Percentiles rank a stretch among this genome's conserved stretches.
These are phyloP conservation scores for Dicrostonyx torquatus DNA, from an alignment of 2,797 vertebrate species.

Conservation along the genomic window DNA sequence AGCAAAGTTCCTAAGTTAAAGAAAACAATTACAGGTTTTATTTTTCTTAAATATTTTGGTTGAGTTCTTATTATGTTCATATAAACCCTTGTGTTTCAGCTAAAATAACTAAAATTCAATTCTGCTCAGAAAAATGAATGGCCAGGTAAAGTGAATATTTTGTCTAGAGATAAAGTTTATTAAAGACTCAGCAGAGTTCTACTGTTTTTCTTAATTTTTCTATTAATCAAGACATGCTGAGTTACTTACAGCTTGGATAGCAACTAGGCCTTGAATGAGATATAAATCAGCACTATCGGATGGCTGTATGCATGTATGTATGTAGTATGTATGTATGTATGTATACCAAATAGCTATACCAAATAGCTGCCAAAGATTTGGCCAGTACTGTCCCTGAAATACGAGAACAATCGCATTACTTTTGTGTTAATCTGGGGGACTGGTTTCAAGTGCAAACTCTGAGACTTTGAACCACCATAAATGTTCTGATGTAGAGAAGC, in stretches of 20 bases:
- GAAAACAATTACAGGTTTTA: slow-evolving; percentile 27
- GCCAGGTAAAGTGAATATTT: slow-evolving; percentile 14
- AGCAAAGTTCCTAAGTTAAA: slow-evolving; percentile 21
- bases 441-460: slow-evolving; percentile 24
- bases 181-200: neutral
- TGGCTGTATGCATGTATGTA: neutral
- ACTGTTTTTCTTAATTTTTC: slow-evolving; percentile 11
- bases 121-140: slow-evolving; percentile 18
- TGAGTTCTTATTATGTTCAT: neutral
- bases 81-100: neutral
- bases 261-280: neutral
- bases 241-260: slow-evolving; percentile 12
- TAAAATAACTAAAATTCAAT: slow-evolving; percentile 53
- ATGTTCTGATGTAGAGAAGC: slow-evolving; percentile 34
- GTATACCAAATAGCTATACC: neutral
- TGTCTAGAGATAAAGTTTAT: slow-evolving; percentile 5
- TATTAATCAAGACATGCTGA: slow-evolving; percentile 29
- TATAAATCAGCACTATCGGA: neutral
- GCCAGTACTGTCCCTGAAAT: neutral
- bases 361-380: neutral
- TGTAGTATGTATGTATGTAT: too few species aligned
- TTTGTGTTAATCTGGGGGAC: slow-evolving; percentile 19
- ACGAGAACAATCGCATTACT: neutral
- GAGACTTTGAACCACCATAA: neutral
- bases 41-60: neutral